Percentiles rank a stretch among this genome's conserved stretches.
These are phyloP conservation scores for Rhopilema esculentum DNA, from an alignment of 30 jellyfish, hydroid and myxozoan species.

Conservation along the genomic window DNA sequence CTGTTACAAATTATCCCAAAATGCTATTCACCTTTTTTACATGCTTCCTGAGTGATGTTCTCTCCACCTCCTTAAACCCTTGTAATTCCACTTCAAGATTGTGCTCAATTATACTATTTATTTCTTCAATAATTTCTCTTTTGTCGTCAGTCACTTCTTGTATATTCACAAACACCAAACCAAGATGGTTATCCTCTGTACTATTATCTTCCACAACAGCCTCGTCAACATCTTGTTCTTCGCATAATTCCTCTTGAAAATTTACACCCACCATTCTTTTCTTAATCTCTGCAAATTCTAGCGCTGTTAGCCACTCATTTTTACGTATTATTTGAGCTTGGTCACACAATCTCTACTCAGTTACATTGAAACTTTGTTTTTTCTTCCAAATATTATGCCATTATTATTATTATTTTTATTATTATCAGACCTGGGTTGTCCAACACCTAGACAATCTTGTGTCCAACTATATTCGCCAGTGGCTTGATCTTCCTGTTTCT, in stretches of 20 bases:
- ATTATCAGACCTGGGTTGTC: no score
- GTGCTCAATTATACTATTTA: constrained; percentile 21
- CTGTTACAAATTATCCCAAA: constrained; percentile 4
- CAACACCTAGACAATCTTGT: no score
- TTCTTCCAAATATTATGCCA: constrained; percentile 35
- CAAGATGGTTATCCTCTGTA: neutral
- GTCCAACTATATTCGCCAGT: no score
- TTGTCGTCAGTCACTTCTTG: constrained; percentile 24
- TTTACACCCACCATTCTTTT: constrained; percentile 23
- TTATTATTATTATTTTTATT: no score
- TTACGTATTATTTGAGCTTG: constrained; percentile 15
- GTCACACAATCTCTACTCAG: constrained; percentile 27
- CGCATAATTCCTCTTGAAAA: constrained; percentile 16
- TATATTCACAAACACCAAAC: constrained; percentile 24
- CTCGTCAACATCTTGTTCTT: constrained; percentile 36
- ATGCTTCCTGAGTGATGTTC: constrained; percentile 16
- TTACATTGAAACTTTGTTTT: neutral
- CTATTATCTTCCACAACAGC: constrained; percentile 30
- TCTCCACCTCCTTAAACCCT: constrained; percentile 34
- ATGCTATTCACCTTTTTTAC: constrained; percentile 2
- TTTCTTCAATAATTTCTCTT: constrained; percentile 9
- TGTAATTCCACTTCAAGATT: constrained; percentile 44
- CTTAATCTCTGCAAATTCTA: neutral
- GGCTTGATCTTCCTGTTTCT: no score
- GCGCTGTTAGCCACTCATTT: constrained; percentile 53